A percentile compares a stretch with the other conserved stretches of the same genome.
These are phyloP conservation scores for Sebastes vulpes DNA, from an alignment of 2,797 vertebrate genomes.

Conservation along the genomic window DNA sequence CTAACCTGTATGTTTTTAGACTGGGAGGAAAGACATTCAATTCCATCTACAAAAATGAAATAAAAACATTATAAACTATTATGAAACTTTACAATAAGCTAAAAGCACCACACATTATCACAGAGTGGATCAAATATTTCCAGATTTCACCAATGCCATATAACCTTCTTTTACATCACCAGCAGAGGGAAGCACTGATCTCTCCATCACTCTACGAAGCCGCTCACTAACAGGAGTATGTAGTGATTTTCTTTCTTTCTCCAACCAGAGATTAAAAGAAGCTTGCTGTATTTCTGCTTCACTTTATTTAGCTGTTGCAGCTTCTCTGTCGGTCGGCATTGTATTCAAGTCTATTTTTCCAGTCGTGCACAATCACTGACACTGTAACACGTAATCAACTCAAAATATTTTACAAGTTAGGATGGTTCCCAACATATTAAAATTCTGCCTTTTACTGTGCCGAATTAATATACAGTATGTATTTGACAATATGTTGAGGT, in stretches of 20 bases:
- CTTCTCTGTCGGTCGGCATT: background rate
- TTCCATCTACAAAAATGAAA: background rate
- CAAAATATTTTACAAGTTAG: background rate
- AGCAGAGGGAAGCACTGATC: constrained; percentile 69
- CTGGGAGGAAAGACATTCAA: background rate
- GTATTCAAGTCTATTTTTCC: background rate
- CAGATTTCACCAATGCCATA: background rate
- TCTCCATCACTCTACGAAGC: background rate
- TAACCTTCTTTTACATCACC: constrained; percentile 25
- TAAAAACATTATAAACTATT: background rate
- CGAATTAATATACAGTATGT: background rate
- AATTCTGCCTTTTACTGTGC: background rate
- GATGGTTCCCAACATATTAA: background rate
- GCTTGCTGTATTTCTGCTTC: background rate
- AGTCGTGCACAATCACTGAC: background rate
- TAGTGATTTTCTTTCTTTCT: background rate
- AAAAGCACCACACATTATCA: background rate
- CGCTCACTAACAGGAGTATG: background rate
- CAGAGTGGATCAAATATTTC: no score
- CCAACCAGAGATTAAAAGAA: background rate
- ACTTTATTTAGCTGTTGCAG: background rate
- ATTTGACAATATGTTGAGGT: constrained; percentile 1
- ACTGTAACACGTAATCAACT: background rate
- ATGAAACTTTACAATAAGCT: background rate
- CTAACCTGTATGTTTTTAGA: background rate